These are phyloP conservation scores for Trilocha varians DNA, from an alignment of 2,888 invertebrate species.

Conservation along the genomic window DNA sequence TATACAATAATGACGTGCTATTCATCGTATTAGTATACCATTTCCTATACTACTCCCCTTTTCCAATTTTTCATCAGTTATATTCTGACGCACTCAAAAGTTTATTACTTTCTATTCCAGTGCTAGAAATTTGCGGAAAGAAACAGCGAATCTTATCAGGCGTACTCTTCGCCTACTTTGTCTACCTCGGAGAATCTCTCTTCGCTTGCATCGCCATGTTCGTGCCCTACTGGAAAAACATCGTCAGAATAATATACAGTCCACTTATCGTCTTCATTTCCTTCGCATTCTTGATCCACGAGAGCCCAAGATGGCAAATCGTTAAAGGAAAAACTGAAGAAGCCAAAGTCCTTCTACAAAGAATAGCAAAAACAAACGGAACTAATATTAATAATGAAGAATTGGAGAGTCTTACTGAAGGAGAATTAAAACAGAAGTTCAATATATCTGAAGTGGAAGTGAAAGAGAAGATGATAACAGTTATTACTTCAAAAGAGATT, in stretches of 20 bases:
- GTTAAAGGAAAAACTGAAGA: slow-evolving; percentile 39
- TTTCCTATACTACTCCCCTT: no score
- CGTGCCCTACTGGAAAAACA: slow-evolving; percentile 46
- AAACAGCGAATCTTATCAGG: slow-evolving; percentile 41
- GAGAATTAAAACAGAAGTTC: slow-evolving; percentile 34
- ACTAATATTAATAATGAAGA: slow-evolving; percentile 34
- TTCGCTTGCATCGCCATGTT: slow-evolving; percentile 49
- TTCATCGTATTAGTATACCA: no score
- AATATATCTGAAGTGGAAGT: slow-evolving; percentile 33
- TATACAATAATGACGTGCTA: no score
- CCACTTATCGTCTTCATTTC: slow-evolving; percentile 39
- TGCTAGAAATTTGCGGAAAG: slow-evolving; percentile 47
- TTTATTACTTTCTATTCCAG: slow-evolving; percentile 24
- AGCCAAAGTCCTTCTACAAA: slow-evolving; percentile 34
- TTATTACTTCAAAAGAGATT: slow-evolving; percentile 40
- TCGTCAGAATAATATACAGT: slow-evolving; percentile 42
- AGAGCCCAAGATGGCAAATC: slow-evolving; percentile 56
- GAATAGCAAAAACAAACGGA: slow-evolving; percentile 39
- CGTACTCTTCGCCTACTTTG: slow-evolving; percentile 40
- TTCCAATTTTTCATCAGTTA: no score
- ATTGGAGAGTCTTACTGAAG: slow-evolving; percentile 29
- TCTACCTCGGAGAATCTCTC: slow-evolving; percentile 44
- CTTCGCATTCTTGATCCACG: slow-evolving; percentile 34
- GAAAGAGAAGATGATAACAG: slow-evolving; percentile 32
- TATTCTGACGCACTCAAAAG: no score